These are phyloP conservation scores for Acromyrmex echinatior DNA, from an alignment of 1,140 invertebrate species.

Conservation along the genomic window DNA sequence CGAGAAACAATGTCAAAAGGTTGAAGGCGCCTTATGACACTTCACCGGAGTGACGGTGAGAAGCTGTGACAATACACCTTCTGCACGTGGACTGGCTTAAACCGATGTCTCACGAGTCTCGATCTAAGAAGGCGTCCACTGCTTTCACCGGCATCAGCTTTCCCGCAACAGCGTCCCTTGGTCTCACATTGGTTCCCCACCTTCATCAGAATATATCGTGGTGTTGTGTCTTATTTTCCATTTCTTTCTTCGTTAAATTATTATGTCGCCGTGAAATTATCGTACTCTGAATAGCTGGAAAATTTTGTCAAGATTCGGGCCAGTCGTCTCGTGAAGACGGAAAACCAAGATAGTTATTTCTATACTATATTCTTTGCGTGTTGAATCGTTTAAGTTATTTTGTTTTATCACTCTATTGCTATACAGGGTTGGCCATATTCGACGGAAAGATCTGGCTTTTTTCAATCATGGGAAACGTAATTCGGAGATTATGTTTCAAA, in stretches of 20 bases:
- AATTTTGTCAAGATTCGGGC: constrained; percentile 14
- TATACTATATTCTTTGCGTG: not conserved
- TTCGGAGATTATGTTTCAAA: not conserved
- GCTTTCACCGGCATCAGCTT: constrained; percentile 84
- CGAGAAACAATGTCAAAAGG: not conserved
- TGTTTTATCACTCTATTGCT: not conserved
- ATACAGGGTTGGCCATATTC: too few relatives aligned
- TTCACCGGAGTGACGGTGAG: constrained; percentile 19
- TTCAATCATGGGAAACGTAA: too few relatives aligned
- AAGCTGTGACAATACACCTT: constrained; percentile 53
- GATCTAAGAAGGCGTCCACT: constrained; percentile 74
- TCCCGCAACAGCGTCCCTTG: constrained; percentile 75
- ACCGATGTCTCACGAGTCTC: constrained; percentile 67
- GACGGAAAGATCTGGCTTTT: too few relatives aligned
- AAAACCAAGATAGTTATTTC: not conserved
- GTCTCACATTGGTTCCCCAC: constrained; percentile 73
- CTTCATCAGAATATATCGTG: constrained; percentile 48
- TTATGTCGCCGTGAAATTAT: constrained; percentile 18
- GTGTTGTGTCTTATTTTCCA: constrained; percentile 65
- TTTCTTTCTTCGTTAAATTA: constrained; percentile 46
- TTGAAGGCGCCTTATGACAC: not conserved
- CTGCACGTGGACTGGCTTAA: constrained; percentile 76
- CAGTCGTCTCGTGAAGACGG: not conserved
- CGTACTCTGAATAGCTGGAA: constrained; percentile 35
- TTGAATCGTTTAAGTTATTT: constrained; percentile 11